phyloP scores from a whole-genome alignment of 1,140 invertebrate genomes.

The Pteromalus puparum region DNA sequence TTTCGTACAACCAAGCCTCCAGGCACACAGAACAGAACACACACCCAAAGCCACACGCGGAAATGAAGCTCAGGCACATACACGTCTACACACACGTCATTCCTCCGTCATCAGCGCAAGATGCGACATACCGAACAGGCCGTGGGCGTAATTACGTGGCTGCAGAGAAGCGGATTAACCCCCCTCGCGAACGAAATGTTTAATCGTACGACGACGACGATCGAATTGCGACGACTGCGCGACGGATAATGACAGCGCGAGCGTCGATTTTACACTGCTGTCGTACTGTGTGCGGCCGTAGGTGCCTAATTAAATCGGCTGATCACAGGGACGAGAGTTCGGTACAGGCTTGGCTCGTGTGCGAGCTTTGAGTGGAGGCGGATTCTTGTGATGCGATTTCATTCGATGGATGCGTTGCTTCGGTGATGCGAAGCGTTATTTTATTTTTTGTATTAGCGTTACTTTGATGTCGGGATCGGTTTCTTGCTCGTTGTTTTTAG shows the following conservation, averaged over 20 bases:
- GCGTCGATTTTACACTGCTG: slow-evolving; percentile 33
- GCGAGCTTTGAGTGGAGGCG: background rate
- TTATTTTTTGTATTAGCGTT: no score
- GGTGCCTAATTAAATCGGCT: slow-evolving; percentile 30
- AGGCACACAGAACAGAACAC: background rate
- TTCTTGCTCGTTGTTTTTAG: no score
- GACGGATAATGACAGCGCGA: slow-evolving; percentile 56
- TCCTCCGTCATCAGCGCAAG: background rate
- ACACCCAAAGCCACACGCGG: background rate
- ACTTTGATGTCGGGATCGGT: no score
- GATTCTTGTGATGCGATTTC: background rate
- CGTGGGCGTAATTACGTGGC: background rate
- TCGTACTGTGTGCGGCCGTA: background rate
- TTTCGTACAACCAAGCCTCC: background rate
- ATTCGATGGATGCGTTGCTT: background rate
- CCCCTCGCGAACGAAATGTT: slow-evolving; percentile 55
- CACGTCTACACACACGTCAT: background rate
- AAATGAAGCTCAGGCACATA: background rate
- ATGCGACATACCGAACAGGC: background rate
- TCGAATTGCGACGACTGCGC: slow-evolving; percentile 54
- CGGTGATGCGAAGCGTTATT: no score
- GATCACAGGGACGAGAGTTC: background rate
- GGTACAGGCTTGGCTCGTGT: background rate
- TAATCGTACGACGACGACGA: slow-evolving; percentile 54
- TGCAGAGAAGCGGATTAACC: slow-evolving; percentile 56